These are phyloP conservation scores for Microplitis manilae DNA, from an alignment of 2,888 invertebrate genomes.

Conservation along the genomic window DNA sequence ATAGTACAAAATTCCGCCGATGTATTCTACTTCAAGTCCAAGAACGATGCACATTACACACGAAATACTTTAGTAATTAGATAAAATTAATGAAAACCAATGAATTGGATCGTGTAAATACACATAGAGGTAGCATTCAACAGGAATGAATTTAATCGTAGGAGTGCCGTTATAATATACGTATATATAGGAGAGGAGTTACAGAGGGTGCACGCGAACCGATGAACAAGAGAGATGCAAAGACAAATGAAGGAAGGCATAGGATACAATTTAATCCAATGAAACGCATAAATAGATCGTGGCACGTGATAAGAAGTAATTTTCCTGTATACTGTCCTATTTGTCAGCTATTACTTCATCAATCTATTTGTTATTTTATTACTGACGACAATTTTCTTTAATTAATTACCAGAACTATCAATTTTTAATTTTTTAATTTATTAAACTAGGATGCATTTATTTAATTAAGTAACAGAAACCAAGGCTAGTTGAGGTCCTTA, in stretches of 20 bases:
- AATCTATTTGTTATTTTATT: not conserved
- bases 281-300: slow-evolving; percentile 21
- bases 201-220: slow-evolving; percentile 18
- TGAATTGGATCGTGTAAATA: slow-evolving; percentile 22
- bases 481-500: not conserved
- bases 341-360: slow-evolving; percentile 4
- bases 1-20: not conserved
- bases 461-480: not conserved
- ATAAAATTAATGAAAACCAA: slow-evolving; percentile 33
- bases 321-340: slow-evolving; percentile 3
- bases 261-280: slow-evolving; percentile 24
- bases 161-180: slow-evolving; percentile 17
- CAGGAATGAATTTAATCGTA: slow-evolving; percentile 32
- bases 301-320: slow-evolving; percentile 20
- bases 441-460: no score
- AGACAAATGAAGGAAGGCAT: slow-evolving; percentile 21
- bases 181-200: not conserved
- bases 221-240: slow-evolving; percentile 12
- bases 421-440: not conserved
- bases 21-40: not conserved
- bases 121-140: not conserved
- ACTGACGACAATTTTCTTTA: slow-evolving; percentile 5
- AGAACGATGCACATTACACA: slow-evolving; percentile 15
- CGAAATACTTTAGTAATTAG: slow-evolving; percentile 24
- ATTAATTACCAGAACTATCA: not conserved